phyloP scores from a whole-genome alignment of 2,113 vertebrate genomes.

The Gasterosteus nipponicus region DNA sequence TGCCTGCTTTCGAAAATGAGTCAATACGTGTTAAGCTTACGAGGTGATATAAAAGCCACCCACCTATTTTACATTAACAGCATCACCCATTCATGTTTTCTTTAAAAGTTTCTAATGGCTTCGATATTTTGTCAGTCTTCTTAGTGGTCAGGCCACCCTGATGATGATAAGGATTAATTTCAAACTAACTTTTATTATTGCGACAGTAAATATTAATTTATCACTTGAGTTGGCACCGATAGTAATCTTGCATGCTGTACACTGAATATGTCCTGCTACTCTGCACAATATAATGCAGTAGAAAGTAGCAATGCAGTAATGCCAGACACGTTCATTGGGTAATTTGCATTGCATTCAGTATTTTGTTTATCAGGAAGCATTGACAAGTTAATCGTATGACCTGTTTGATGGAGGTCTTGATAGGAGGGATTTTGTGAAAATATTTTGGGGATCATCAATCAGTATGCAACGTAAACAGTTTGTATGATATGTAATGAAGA shows the following conservation, averaged over 20 bases:
- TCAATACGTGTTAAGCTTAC: neutral
- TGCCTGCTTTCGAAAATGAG: conserved; percentile 6
- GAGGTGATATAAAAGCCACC: neutral
- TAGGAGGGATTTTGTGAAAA: neutral
- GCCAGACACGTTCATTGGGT: neutral
- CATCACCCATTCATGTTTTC: neutral
- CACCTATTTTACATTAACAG: neutral
- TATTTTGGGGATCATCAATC: neutral
- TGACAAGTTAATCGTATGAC: neutral
- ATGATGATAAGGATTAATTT: neutral
- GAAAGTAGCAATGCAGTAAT: neutral
- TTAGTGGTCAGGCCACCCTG: neutral
- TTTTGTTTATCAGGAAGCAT: neutral
- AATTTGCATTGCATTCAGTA: neutral
- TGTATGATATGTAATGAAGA: neutral
- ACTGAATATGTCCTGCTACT: neutral
- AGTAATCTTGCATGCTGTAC: neutral
- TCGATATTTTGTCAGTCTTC: neutral
- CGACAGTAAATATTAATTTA: neutral
- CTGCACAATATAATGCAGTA: no score
- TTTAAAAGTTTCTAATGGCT: neutral
- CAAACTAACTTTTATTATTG: neutral
- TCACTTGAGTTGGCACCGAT: neutral
- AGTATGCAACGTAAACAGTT: neutral
- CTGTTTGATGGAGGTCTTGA: neutral